Conservation (phyloP, 2,888 invertebrate genomes). For the Hololepta plana region DNA sequence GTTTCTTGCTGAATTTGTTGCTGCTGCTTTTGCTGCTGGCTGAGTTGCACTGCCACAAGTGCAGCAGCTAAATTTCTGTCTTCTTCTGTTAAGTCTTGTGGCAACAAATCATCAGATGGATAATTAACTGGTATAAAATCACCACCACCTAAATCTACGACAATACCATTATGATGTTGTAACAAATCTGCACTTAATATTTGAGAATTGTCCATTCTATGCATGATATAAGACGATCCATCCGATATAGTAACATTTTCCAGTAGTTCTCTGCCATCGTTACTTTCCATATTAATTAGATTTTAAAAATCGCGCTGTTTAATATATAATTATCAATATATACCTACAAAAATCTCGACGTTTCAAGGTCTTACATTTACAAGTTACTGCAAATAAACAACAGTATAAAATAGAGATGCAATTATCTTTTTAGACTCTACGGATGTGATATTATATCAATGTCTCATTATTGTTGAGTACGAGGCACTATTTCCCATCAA, state of each 20-base stretch:
- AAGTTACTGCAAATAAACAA: too few relatives aligned
- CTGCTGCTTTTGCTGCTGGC: constrained; percentile 39
- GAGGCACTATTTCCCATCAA: too few relatives aligned
- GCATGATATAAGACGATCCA: constrained; percentile 24
- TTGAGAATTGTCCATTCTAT: constrained; percentile 24
- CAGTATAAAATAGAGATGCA: too few relatives aligned
- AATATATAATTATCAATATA: too few relatives aligned
- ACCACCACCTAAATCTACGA: constrained; percentile 24
- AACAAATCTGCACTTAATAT: constrained; percentile 23
- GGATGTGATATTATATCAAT: too few relatives aligned
- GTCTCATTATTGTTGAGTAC: too few relatives aligned
- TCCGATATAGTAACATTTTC: constrained; percentile 20
- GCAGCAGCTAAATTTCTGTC: constrained; percentile 41
- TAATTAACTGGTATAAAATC: constrained; percentile 27
- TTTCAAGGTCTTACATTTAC: too few relatives aligned
- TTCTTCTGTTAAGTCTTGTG: constrained; percentile 34
- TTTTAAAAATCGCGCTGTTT: too few relatives aligned
- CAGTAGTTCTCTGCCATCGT: constrained; percentile 18
- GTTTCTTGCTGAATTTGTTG: constrained; percentile 26
- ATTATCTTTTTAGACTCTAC: too few relatives aligned
- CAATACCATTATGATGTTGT: constrained; percentile 24
- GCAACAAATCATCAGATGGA: constrained; percentile 23
- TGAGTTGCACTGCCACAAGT: constrained; percentile 40
- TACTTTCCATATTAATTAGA: constrained; percentile 20
- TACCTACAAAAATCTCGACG: too few relatives aligned